phyloP scores from a whole-genome alignment of 2,888 invertebrate species.

The Candidula unifasciata region DNA sequence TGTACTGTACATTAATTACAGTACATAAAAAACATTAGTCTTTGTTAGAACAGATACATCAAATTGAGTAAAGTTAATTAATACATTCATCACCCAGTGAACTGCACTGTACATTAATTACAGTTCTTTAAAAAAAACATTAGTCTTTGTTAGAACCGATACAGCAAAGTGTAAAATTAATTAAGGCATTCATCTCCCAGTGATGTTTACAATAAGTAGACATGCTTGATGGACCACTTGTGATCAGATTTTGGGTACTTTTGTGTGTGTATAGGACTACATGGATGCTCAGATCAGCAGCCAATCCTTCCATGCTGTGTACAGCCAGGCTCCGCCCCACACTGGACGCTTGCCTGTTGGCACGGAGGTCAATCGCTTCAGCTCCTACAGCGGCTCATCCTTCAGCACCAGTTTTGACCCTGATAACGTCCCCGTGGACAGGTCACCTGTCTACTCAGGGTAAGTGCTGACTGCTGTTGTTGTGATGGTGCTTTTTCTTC shows the following conservation, averaged over 20 bases:
- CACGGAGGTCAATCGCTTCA: slow-evolving; percentile 62
- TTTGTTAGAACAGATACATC: too few relatives aligned
- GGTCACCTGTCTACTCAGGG: slow-evolving; percentile 81
- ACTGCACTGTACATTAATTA: too few relatives aligned
- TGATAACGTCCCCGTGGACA: slow-evolving; percentile 81
- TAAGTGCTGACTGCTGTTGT: slow-evolving; percentile 71
- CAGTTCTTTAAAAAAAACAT: too few relatives aligned
- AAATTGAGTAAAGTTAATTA: too few relatives aligned
- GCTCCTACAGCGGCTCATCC: slow-evolving; percentile 76
- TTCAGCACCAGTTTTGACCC: slow-evolving; percentile 80
- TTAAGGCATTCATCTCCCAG: too few relatives aligned
- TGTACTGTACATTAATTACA: too few relatives aligned
- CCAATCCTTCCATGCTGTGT: slow-evolving; percentile 64
- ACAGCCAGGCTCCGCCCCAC: slow-evolving; percentile 61
- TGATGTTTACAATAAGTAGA: too few relatives aligned
- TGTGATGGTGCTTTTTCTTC: too few relatives aligned
- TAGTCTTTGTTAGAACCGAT: too few relatives aligned
- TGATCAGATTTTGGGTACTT: neutral
- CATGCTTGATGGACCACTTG: neutral
- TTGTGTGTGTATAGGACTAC: slow-evolving; percentile 62
- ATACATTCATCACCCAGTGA: too few relatives aligned
- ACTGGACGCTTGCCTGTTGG: slow-evolving; percentile 56
- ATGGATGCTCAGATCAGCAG: slow-evolving; percentile 72
- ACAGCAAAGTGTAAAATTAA: too few relatives aligned
- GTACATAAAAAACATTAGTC: too few relatives aligned